phyloP scores from a whole-genome alignment of 1,140 invertebrate genomes.

The Nephotettix cincticeps region DNA sequence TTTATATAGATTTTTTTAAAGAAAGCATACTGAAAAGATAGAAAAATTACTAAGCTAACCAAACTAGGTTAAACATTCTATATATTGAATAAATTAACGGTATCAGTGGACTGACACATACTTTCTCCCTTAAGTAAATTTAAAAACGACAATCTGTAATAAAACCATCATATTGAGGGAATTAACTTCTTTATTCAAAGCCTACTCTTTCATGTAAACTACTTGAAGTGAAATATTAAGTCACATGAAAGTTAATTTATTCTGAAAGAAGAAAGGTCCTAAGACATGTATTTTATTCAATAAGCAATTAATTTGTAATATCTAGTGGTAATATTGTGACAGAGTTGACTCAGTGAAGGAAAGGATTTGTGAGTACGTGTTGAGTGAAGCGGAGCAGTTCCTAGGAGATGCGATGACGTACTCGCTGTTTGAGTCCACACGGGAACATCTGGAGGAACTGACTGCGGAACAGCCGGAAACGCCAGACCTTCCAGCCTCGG shows the following conservation, averaged over 20 bases:
- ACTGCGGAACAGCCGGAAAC: constrained; percentile 67
- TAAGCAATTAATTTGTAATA: background rate
- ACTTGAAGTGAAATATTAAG: background rate
- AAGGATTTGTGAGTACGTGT: constrained; percentile 62
- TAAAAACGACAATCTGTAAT: no score
- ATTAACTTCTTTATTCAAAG: background rate
- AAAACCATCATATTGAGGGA: background rate
- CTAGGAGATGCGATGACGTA: constrained; percentile 92
- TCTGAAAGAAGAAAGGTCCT: no score
- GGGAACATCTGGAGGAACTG: constrained; percentile 75
- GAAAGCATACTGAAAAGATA: no score
- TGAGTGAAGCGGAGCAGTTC: constrained; percentile 74
- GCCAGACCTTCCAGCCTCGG: background rate
- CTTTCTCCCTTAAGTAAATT: no score
- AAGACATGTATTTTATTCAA: background rate
- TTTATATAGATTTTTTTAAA: no score
- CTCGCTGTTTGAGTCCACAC: constrained; percentile 88
- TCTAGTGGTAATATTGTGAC: background rate
- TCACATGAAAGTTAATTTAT: background rate
- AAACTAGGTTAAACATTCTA: no score
- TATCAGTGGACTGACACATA: no score
- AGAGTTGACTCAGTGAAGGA: constrained; percentile 72
- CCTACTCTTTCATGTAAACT: background rate
- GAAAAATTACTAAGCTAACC: no score
- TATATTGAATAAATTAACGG: background rate